Base-by-base conservation (phyloP, 2,113 vertebrate species). In the Morone chrysops region DNA sequence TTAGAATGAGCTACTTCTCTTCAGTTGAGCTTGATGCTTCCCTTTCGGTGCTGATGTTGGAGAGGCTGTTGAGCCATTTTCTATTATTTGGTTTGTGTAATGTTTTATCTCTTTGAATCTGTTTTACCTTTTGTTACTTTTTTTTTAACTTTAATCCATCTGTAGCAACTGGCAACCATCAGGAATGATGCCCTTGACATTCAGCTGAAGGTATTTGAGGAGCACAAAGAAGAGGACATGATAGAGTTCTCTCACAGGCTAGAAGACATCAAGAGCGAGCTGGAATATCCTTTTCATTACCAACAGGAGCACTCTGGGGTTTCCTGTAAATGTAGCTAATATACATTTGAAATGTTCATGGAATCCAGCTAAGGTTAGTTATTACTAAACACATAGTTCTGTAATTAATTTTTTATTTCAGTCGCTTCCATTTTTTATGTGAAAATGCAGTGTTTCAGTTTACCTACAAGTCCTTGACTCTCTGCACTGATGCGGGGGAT, bases 141-240 rank as follows among this genome's bases (percentile, higher is more conserved):
- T 84, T 69, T 69, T 40, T 84, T 51, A 57, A 10, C 25, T 31
- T 25, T 22, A 51, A 65, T 80, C 48, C 50, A 47, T 75, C 38
- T 81, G 5, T 72, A 96, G 95, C 90, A 90, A 88, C 88, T 96
- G 80, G 78, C 92, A 38, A 65, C 51, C 80, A 94, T 96, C 93
- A 97, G 94, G 87, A 99, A 97, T 72, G 98, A 99, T 85, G 97
- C 96, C 67, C 94, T 99, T 93, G 97, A 99, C 94, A 99, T 99
- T 92, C 98, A 99, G 90, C 95, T 99, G 25, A 99, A 97, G 94
- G 98, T 99, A 11, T 99, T 99, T 92, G 96, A 96, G 82, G 98
- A 99, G 69, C 97, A 99, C 90, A 99, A 97, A 85, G 98, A 99
- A 81, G 98, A 99, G 92, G 98, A 99, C 88, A 96, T 98, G 96